A percentile compares a stretch with the other conserved stretches of the same genome.
Conservation (phyloP, 2,797 vertebrate species). For the Leuciscus waleckii region DNA sequence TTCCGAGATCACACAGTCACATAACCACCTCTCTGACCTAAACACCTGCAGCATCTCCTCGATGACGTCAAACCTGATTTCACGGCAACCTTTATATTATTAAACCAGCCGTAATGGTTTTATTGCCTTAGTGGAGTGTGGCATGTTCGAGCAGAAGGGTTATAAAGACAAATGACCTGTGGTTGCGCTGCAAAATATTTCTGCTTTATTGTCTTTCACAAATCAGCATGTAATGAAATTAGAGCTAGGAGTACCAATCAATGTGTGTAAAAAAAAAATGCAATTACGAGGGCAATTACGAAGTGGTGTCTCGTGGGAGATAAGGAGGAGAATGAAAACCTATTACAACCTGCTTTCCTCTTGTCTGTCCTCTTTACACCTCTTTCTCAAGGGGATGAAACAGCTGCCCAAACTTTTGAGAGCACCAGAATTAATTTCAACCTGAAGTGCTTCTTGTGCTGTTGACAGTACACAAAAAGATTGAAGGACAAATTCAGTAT, state of each 20-base stretch:
- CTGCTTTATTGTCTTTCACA: conserved; percentile 69
- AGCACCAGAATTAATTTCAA: not conserved
- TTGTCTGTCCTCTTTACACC: conserved; percentile 45
- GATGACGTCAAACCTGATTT: conserved; percentile 29
- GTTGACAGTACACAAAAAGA: not conserved
- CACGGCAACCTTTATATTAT: conserved; percentile 33
- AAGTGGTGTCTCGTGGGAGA: conserved; percentile 57
- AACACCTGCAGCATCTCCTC: conserved; percentile 18
- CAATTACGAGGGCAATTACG: conserved; percentile 73
- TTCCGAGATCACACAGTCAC: not conserved
- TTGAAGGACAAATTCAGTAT: conserved; percentile 5
- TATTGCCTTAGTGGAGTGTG: conserved; percentile 62
- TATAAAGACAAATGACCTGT: conserved; percentile 69
- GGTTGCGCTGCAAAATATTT: conserved; percentile 63
- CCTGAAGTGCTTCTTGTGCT: not conserved
- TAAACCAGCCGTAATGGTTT: conserved; percentile 56
- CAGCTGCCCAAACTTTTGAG: conserved; percentile 18
- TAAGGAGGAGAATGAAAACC: conserved; percentile 64
- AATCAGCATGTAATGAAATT: conserved; percentile 72
- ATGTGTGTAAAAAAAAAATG: conserved; percentile 66
- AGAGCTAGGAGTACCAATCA: conserved; percentile 64
- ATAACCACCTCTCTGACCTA: conserved; percentile 7
- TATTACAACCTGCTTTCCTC: conserved; percentile 44
- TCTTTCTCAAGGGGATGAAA: conserved; percentile 34
- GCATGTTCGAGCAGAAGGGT: conserved; percentile 61